phyloP scores from a whole-genome alignment of 1,140 invertebrate genomes.

The Listronotus oregonensis region DNA sequence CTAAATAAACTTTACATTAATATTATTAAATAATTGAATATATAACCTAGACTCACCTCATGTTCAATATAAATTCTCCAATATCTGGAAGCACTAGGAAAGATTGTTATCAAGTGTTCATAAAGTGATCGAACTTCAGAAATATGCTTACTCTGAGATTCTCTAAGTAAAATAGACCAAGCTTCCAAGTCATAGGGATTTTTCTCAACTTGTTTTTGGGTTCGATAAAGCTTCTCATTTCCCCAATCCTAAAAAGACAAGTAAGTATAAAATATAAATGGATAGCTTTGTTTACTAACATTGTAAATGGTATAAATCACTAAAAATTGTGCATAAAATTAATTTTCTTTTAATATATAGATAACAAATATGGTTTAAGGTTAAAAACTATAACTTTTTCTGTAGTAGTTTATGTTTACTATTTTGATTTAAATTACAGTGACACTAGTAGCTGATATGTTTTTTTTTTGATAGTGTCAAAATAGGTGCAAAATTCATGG shows the following conservation, averaged over 20 bases:
- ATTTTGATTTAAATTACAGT: no score
- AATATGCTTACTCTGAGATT: slow-evolving; percentile 88
- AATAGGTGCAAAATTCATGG: no score
- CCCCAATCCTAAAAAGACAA: slow-evolving; percentile 77
- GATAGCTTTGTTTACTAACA: neutral
- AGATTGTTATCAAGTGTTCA: slow-evolving; percentile 90
- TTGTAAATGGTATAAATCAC: neutral
- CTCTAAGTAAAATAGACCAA: slow-evolving; percentile 92
- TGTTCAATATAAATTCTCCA: slow-evolving; percentile 99
- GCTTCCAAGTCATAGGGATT: slow-evolving; percentile 94
- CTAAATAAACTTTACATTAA: no score
- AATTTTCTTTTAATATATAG: no score
- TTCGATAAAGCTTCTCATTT: slow-evolving; percentile 78
- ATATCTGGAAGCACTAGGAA: slow-evolving; percentile 94
- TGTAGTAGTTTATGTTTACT: no score
- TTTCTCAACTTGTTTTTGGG: slow-evolving; percentile 80
- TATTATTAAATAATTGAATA: no score
- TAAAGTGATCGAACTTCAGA: slow-evolving; percentile 90
- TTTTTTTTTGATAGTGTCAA: no score
- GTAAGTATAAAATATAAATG: slow-evolving; percentile 6
- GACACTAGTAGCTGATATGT: no score
- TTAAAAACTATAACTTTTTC: no score
- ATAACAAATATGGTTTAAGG: no score
- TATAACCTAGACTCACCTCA: slow-evolving; percentile 70
- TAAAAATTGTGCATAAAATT: neutral